A percentile compares a stretch with the other conserved stretches of the same genome.
Evolutionary conservation across 2,113 vertebrate species (phyloP).

Genomic region (Choloepus hoffmanni): DNA sequence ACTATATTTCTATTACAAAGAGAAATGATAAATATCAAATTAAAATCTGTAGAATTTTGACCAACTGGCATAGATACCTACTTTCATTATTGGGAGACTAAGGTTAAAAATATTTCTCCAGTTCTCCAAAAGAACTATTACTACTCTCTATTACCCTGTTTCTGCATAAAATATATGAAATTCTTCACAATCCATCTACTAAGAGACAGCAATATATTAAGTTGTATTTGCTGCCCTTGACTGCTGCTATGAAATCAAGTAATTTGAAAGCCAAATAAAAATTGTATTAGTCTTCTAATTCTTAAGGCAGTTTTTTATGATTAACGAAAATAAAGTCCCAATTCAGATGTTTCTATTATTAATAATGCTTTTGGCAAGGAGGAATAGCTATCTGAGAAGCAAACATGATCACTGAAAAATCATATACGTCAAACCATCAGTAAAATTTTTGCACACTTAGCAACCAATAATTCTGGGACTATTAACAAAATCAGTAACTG

Average conservation of each 20-base stretch:
- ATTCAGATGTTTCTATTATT: not conserved
- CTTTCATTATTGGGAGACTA: not conserved
- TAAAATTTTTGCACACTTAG: not conserved
- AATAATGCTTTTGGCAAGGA: not conserved
- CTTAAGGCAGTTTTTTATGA: not conserved
- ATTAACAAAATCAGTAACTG: not conserved
- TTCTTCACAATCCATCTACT: not conserved
- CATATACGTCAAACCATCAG: not conserved
- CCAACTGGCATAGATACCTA: not conserved
- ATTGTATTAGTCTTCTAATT: not conserved
- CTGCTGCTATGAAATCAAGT: not conserved
- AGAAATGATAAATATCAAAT: not conserved
- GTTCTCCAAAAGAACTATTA: not conserved
- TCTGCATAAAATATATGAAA: not conserved
- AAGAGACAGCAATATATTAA: not conserved
- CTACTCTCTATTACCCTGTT: not conserved
- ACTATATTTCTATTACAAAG: not conserved
- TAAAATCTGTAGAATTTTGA: not conserved
- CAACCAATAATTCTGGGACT: not conserved
- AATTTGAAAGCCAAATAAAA: constrained; percentile 22
- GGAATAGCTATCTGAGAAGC: not conserved
- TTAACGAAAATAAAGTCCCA: not conserved
- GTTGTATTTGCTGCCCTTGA: not conserved
- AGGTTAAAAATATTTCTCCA: not conserved
- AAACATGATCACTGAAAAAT: not conserved